Evolutionary conservation across 2,888 invertebrate genomes (phyloP).

Genomic region (Drosophila kuntzei): DNA sequence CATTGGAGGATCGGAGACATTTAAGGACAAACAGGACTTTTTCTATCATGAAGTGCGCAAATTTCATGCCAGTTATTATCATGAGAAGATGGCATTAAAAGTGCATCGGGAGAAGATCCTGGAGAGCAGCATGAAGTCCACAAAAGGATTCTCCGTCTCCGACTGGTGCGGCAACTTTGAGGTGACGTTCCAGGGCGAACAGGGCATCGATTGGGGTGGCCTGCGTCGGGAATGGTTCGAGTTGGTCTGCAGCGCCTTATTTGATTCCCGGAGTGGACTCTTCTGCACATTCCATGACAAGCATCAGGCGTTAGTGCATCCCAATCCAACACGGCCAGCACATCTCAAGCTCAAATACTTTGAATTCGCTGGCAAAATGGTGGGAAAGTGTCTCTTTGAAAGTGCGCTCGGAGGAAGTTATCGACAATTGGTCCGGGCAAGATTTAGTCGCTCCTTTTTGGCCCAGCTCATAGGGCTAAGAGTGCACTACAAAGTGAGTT

Average conservation of each 20-base stretch:
- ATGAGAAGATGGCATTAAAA: constrained; percentile 93
- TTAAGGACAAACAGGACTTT: constrained; percentile 93
- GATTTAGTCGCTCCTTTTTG: constrained; percentile 96
- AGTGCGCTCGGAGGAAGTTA: constrained; percentile 95
- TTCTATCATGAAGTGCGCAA: constrained; percentile 93
- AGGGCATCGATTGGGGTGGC: constrained; percentile 98
- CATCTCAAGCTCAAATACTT: constrained; percentile 94
- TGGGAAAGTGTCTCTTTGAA: constrained; percentile 97
- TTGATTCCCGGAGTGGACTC: constrained; percentile 93
- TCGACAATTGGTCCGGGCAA: constrained; percentile 94
- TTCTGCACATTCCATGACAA: constrained; percentile 95
- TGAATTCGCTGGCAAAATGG: constrained; percentile 96
- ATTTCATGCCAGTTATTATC: constrained; percentile 94
- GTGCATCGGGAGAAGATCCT: constrained; percentile 92
- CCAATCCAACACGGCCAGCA: constrained; percentile 91
- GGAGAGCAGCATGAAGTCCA: constrained; percentile 93
- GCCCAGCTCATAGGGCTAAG: constrained; percentile 97
- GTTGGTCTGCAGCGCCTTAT: constrained; percentile 93
- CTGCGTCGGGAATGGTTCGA: constrained; percentile 98
- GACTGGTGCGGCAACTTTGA: constrained; percentile 98
- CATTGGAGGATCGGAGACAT: constrained; percentile 97
- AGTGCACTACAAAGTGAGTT: constrained; percentile 94
- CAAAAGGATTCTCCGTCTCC: constrained; percentile 92
- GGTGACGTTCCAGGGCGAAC: constrained; percentile 96
- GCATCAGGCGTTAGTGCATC: constrained; percentile 95